Evolutionary conservation across 1,140 invertebrate genomes (phyloP), one percentile per base, ranked within the genome.

Genomic region (Drosophila dunni): DNA sequence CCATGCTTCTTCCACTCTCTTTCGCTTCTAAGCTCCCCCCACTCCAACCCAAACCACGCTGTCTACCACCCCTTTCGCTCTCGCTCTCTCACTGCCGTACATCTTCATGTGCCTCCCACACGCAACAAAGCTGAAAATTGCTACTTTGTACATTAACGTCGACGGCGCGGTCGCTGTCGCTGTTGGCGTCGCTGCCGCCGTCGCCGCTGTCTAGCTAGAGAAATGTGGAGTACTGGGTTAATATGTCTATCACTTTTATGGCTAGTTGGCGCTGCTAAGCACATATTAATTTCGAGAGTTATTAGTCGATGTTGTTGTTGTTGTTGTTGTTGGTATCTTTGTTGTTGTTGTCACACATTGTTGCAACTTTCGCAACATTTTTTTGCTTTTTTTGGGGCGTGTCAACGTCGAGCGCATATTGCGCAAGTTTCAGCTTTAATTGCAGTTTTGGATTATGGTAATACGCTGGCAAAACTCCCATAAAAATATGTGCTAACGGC

Each of bases 181-280:
- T 29, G 60, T 40, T 44, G 24, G 57, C n/a, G 42, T 56, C 33
- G 50, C 46, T 48, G 11, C 38, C 42, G 29, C 17, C 66, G 42
- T n/a, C 46, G 46, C 17, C 62, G 42, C 61, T 44, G 42, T 67
- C 15, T 7, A 53, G 63, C 51, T 20, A 38, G 51, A 71, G 76
- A 76, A 86, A 86, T 83, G 79, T 86, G 71, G 83, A 86, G 66
- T 89, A 86, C 68, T 86, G 79, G 83, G 83, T 86, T 86, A 86
- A 86, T 86, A 86, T 86, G 83, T 86, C 83, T 86, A 86, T 86
- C 83, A 83, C 76, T 83, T 86, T 79, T 89, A 88, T 75, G 83
- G 79, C 79, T 70, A 83, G 79, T 86, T 86, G 79, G 63, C 72
- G 77, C 66, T 73, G 13, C 79, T 80, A 83, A 86, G 45, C 74